Evolutionary conservation across 2,113 vertebrate species (phyloP).

Genomic region (Pangasianodon hypophthalmus): DNA sequence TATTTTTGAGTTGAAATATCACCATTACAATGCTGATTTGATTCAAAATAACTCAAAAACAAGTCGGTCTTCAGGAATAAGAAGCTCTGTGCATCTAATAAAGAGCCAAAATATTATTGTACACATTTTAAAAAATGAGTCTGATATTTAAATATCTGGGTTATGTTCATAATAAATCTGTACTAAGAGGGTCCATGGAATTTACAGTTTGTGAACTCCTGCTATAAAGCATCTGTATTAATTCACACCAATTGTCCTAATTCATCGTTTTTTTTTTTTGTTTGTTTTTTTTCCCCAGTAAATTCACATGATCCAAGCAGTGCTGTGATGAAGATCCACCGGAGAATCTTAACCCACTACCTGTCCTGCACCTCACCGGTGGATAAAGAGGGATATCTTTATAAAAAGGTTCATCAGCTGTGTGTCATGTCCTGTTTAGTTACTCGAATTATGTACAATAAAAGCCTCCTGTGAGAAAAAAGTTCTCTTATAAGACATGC

Average conservation of each 20-base stretch:
- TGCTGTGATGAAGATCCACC: conserved; percentile 76
- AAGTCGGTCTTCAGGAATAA: not conserved
- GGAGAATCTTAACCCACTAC: conserved; percentile 69
- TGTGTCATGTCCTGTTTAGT: not conserved
- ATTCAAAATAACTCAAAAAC: not conserved
- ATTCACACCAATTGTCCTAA: not conserved
- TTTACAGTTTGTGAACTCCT: not conserved
- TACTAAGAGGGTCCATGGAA: not conserved
- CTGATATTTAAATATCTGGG: not conserved
- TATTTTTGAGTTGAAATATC: not conserved
- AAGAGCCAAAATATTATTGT: not conserved
- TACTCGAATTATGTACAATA: not conserved
- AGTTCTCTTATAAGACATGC: not conserved
- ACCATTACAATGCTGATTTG: not conserved
- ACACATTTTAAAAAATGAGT: not conserved
- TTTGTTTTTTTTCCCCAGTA: not conserved
- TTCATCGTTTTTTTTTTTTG: not conserved
- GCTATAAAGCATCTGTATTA: not conserved
- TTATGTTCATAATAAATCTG: not conserved
- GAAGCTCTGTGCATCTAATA: not conserved
- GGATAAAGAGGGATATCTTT: conserved; percentile 76
- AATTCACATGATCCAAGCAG: conserved; percentile 34
- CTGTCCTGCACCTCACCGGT: conserved; percentile 71
- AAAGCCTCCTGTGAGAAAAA: not conserved
- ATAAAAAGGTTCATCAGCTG: conserved; percentile 73